Percentiles rank a stretch among this genome's conserved stretches.
These are phyloP conservation scores for Pseudococcus jackbeardsleyi DNA, from an alignment of 2,888 invertebrate genomes.

Conservation along the genomic window DNA sequence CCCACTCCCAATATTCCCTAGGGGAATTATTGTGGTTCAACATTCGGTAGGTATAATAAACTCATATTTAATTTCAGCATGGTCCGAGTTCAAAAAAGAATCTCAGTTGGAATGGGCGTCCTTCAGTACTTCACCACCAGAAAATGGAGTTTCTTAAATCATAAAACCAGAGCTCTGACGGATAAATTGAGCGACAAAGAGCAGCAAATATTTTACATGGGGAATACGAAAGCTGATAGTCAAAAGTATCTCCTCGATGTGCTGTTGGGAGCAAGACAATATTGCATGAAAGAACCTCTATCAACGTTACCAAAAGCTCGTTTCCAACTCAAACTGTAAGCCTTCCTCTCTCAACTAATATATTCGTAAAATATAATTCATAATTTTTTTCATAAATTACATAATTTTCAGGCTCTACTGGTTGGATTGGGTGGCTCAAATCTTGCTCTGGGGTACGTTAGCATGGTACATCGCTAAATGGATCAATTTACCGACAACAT, in stretches of 20 bases:
- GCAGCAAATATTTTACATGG: conserved; percentile 73
- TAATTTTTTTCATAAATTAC: not conserved
- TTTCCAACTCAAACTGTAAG: conserved; percentile 75
- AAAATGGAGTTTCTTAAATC: conserved; percentile 83
- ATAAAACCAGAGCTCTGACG: conserved; percentile 74
- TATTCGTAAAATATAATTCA: not conserved
- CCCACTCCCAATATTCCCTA: too few relatives aligned
- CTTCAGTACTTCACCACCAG: conserved; percentile 86
- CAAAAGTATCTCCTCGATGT: conserved; percentile 79
- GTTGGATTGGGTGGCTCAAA: conserved; percentile 70
- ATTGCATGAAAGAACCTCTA: conserved; percentile 86
- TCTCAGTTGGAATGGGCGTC: conserved; percentile 76
- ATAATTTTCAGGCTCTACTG: conserved; percentile 70
- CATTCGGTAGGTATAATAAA: not conserved
- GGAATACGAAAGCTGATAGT: conserved; percentile 68
- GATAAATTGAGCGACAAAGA: conserved; percentile 74
- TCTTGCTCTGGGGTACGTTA: conserved; percentile 68
- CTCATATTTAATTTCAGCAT: conserved; percentile 72
- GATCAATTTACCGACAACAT: conserved; percentile 9
- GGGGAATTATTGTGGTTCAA: too few relatives aligned
- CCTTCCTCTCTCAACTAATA: not conserved
- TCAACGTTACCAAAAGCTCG: conserved; percentile 82
- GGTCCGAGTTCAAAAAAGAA: conserved; percentile 76
- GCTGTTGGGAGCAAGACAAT: conserved; percentile 86
- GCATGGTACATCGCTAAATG: conserved; percentile 68